phyloP scores from a whole-genome alignment of 2,113 vertebrate species.

The Axis porcinus region DNA sequence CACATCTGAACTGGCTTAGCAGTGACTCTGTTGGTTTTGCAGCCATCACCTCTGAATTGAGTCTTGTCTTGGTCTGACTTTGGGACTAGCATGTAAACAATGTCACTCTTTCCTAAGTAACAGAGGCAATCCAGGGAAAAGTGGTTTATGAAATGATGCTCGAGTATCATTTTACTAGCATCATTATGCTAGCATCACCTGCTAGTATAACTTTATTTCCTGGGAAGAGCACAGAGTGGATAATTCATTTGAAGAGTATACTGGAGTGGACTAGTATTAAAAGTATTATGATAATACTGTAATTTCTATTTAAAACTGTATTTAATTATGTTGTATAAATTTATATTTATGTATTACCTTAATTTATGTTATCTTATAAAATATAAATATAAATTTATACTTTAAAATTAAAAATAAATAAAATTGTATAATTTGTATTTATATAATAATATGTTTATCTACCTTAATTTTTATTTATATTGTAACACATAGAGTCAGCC shows the following conservation, averaged over 20 bases:
- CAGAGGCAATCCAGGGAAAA: neutral
- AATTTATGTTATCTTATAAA: neutral
- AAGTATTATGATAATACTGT: neutral
- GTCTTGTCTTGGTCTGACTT: neutral
- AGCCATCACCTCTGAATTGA: neutral
- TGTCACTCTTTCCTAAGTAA: conserved; percentile 7
- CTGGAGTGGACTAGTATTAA: neutral
- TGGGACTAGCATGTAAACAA: neutral
- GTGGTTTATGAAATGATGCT: neutral
- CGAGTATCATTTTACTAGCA: neutral
- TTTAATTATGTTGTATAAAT: neutral
- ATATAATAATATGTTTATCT: neutral
- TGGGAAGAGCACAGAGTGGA: neutral
- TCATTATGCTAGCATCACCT: neutral
- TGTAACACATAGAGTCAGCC: neutral
- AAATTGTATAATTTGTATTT: neutral
- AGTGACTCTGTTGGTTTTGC: neutral
- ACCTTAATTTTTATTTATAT: conserved; percentile 19
- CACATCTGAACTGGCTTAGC: neutral
- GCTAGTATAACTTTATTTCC: neutral
- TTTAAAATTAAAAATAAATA: neutral
- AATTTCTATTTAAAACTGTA: neutral
- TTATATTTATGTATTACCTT: neutral
- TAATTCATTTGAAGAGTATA: neutral
- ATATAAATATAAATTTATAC: neutral